Conservation (phyloP, 2,113 vertebrate genomes). For the Misgurnus anguillicaudatus region DNA sequence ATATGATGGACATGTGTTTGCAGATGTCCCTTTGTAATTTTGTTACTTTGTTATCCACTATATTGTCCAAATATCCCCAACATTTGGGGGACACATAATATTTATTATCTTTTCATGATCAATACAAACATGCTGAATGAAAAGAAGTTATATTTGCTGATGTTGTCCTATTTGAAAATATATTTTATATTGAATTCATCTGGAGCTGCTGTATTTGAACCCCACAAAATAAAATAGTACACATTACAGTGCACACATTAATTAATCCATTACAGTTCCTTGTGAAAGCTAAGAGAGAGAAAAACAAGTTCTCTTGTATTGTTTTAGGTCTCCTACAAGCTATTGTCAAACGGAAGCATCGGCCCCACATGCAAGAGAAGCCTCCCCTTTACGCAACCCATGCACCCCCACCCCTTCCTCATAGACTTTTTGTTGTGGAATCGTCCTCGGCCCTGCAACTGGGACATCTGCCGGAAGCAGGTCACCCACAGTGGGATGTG, state of each 20-base stretch:
- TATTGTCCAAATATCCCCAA: too few species aligned
- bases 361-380: conserved; percentile 30
- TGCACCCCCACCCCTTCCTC: conserved; percentile 22
- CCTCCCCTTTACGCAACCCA: conserved; percentile 45
- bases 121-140: too few species aligned
- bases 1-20: too few species aligned
- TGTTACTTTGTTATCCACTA: too few species aligned
- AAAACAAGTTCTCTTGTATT: not conserved
- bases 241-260: not conserved
- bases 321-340: conserved; percentile 29
- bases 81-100: too few species aligned
- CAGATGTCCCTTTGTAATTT: too few species aligned
- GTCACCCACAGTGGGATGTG: conserved; percentile 85
- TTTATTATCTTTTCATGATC: too few species aligned
- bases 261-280: not conserved
- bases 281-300: not conserved
- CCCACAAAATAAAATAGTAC: not conserved
- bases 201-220: not conserved
- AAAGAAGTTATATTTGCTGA: too few species aligned
- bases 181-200: too few species aligned
- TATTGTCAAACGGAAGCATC: conserved; percentile 32
- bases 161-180: too few species aligned
- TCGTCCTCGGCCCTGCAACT: conserved; percentile 74
- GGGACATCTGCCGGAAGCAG: conserved; percentile 92
- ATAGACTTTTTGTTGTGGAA: conserved; percentile 82